Percentiles rank a stretch among this genome's conserved stretches.
Conservation (phyloP, 2,888 invertebrate genomes). For the Cephalotes varians region DNA sequence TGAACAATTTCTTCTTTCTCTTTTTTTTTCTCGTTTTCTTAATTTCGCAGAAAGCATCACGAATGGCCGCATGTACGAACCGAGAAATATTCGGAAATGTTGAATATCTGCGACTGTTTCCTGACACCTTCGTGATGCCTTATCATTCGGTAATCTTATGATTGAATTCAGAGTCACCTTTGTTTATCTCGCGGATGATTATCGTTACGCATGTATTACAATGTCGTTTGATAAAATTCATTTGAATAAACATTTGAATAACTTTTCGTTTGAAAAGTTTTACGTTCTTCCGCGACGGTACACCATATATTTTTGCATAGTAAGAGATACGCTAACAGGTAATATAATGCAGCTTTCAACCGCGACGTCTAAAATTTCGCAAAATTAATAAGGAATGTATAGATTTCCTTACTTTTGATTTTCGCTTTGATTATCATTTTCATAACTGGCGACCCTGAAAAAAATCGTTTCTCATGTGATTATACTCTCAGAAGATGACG, state of each 20-base stretch:
- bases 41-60: slow-evolving; percentile 3
- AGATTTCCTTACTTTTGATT: slow-evolving; percentile 38
- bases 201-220: slow-evolving; percentile 11
- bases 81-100: slow-evolving; percentile 4
- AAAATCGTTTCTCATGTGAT: not conserved
- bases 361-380: slow-evolving; percentile 15
- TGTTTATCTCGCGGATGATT: slow-evolving; percentile 19
- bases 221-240: slow-evolving; percentile 9
- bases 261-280: not conserved
- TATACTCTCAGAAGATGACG: not conserved
- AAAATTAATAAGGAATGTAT: slow-evolving; percentile 39
- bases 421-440: slow-evolving; percentile 41
- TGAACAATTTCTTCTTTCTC: not conserved
- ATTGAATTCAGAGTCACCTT: slow-evolving; percentile 19
- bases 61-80: not conserved
- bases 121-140: not conserved
- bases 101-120: not conserved
- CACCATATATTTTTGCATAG: not conserved
- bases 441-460: slow-evolving; percentile 28
- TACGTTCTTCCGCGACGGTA: not conserved
- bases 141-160: not conserved
- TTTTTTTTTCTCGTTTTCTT: slow-evolving; percentile 22
- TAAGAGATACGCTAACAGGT: not conserved
- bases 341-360: slow-evolving; percentile 5
- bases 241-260: not conserved